phyloP scores from a whole-genome alignment of 2,888 invertebrate species.

The Drosophila imparisetae region DNA sequence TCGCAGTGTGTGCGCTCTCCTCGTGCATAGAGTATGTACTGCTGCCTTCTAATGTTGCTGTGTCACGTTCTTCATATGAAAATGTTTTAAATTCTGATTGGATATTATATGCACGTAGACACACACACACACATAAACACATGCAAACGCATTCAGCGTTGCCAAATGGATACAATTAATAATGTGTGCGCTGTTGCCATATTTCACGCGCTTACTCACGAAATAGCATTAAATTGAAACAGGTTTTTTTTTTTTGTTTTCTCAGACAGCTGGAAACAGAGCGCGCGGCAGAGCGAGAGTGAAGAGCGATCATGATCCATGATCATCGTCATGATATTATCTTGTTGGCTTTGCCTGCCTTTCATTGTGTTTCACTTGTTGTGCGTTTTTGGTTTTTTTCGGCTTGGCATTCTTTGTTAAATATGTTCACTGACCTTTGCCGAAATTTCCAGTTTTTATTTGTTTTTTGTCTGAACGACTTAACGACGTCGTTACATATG shows the following conservation, averaged over 20 bases:
- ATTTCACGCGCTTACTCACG: slow-evolving; percentile 71
- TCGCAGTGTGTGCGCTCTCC: slow-evolving; percentile 55
- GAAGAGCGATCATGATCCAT: slow-evolving; percentile 65
- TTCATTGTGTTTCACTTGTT: slow-evolving; percentile 44
- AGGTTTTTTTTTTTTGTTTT: slow-evolving; percentile 49
- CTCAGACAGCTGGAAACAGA: slow-evolving; percentile 7
- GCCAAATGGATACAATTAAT: slow-evolving; percentile 61
- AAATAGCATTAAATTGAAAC: slow-evolving; percentile 74
- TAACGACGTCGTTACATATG: slow-evolving; percentile 30
- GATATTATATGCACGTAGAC: slow-evolving; percentile 16
- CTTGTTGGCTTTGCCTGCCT: slow-evolving; percentile 30
- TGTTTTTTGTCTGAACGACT: slow-evolving; percentile 11
- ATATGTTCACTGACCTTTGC: slow-evolving; percentile 81
- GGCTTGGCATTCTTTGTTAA: slow-evolving; percentile 59
- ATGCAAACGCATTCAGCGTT: slow-evolving; percentile 30
- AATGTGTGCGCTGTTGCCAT: slow-evolving; percentile 68
- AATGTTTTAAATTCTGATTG: slow-evolving; percentile 78
- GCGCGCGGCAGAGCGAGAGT: slow-evolving; percentile 1
- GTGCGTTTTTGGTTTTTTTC: slow-evolving; percentile 27
- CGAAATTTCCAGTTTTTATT: slow-evolving; percentile 66
- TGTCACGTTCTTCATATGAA: slow-evolving; percentile 68
- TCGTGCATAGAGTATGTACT: neutral
- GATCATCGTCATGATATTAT: slow-evolving; percentile 58
- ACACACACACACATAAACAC: neutral
- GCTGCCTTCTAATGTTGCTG: slow-evolving; percentile 60